phyloP scores from a whole-genome alignment of 2,888 invertebrate genomes.

The Cephus nigrinus region DNA sequence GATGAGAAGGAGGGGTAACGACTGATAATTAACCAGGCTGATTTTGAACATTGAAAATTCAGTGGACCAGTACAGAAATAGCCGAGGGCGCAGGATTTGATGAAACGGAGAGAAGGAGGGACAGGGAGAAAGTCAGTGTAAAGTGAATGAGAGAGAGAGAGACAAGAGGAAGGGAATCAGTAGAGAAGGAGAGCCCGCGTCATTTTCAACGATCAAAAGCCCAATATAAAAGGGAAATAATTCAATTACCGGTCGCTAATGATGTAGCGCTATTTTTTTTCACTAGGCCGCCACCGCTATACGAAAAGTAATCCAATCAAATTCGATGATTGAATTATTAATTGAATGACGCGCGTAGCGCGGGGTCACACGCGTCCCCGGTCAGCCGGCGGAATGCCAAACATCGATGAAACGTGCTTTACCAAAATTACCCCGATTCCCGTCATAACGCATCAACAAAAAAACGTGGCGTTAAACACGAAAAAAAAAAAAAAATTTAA shows the following conservation, averaged over 20 bases:
- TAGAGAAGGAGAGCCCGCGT: constrained; percentile 21
- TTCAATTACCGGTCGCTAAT: constrained; percentile 44
- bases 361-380: constrained; percentile 48
- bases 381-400: constrained; percentile 3
- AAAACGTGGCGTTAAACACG: not conserved
- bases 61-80: not conserved
- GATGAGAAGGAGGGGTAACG: not conserved
- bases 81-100: not conserved
- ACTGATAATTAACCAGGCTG: not conserved
- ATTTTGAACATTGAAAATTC: not conserved
- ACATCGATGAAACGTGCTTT: constrained; percentile 19
- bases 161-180: not conserved
- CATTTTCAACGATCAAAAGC: constrained; percentile 47
- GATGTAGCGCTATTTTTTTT: constrained; percentile 7
- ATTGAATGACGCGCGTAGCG: constrained; percentile 59
- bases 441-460: not conserved
- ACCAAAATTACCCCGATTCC: constrained; percentile 18
- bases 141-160: constrained; percentile 1
- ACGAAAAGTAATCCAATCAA: constrained; percentile 60
- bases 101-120: not conserved
- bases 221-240: constrained; percentile 51
- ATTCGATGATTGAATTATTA: constrained; percentile 65
- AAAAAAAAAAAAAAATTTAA: not conserved
- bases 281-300: not conserved
- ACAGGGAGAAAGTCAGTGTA: not conserved